phyloP scores from a whole-genome alignment of 2,797 vertebrate genomes.

The Anguilla pacifica region DNA sequence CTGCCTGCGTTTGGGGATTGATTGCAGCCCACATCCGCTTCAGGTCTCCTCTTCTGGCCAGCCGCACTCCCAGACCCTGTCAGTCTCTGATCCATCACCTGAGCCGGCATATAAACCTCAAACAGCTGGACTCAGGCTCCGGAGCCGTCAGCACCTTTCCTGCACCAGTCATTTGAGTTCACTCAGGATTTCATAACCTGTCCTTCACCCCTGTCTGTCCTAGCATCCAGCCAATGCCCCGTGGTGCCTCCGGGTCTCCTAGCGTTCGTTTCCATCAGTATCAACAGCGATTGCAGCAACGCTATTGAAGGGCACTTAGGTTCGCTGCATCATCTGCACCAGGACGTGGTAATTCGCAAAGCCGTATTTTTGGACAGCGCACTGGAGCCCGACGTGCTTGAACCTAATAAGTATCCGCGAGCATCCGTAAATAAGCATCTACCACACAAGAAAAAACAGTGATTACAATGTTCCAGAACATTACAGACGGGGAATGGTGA shows the following conservation, averaged over 20 bases:
- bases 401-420: not conserved
- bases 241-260: not conserved
- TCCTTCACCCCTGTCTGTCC: not conserved
- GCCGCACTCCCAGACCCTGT: not conserved
- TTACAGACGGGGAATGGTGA: conserved; percentile 46
- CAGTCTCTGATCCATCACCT: not conserved
- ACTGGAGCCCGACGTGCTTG: not conserved
- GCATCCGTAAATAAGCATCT: not conserved
- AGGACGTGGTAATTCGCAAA: not conserved
- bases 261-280: not conserved
- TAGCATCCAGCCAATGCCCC: not conserved
- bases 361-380: not conserved
- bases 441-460: not conserved
- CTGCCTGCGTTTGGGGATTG: not conserved
- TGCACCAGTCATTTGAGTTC: not conserved
- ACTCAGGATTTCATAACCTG: not conserved
- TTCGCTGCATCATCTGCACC: not conserved
- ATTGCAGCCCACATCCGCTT: not conserved
- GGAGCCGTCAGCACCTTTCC: not conserved
- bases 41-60: not conserved
- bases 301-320: not conserved
- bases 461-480: conserved; percentile 25
- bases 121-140: not conserved
- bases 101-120: not conserved
- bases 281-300: not conserved